A percentile compares a stretch with the other conserved stretches of the same genome.
Evolutionary conservation across 2,888 invertebrate genomes (phyloP).

Genomic region (Mechanitis messenoides): DNA sequence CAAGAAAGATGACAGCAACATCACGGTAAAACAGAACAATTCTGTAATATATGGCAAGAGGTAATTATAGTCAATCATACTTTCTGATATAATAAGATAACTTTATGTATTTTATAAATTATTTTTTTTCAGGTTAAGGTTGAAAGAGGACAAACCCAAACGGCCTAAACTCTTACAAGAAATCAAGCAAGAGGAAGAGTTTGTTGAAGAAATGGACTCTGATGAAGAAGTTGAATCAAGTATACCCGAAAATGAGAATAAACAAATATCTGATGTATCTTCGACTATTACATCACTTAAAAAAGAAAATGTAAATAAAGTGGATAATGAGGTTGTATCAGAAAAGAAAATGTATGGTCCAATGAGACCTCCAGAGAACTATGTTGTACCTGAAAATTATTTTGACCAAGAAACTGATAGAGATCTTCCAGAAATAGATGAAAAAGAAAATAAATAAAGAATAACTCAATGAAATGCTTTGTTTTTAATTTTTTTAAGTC

Average conservation of each 20-base stretch:
- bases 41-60: conserved; percentile 75
- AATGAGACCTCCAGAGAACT: conserved; percentile 68
- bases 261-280: neutral
- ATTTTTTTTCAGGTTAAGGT: conserved; percentile 51
- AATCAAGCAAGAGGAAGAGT: conserved; percentile 53
- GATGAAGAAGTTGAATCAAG: conserved; percentile 52
- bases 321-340: conserved; percentile 15
- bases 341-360: conserved; percentile 60
- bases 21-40: conserved; percentile 45
- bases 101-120: neutral
- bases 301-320: conserved; percentile 15
- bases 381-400: conserved; percentile 65
- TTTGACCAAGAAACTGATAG: conserved; percentile 63
- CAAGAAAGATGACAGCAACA: conserved; percentile 34
- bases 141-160: conserved; percentile 66
- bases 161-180: conserved; percentile 42
- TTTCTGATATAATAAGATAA: neutral
- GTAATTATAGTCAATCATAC: conserved; percentile 30
- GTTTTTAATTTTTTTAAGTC: no score
- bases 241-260: conserved; percentile 11
- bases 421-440: conserved; percentile 66
- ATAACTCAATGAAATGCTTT: conserved; percentile 4
- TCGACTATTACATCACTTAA: conserved; percentile 15
- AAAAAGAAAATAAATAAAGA: conserved; percentile 41
- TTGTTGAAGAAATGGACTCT: conserved; percentile 73